Evolutionary conservation across 1,140 invertebrate genomes (phyloP).

Genomic region (Drosophila nigromelanica): DNA sequence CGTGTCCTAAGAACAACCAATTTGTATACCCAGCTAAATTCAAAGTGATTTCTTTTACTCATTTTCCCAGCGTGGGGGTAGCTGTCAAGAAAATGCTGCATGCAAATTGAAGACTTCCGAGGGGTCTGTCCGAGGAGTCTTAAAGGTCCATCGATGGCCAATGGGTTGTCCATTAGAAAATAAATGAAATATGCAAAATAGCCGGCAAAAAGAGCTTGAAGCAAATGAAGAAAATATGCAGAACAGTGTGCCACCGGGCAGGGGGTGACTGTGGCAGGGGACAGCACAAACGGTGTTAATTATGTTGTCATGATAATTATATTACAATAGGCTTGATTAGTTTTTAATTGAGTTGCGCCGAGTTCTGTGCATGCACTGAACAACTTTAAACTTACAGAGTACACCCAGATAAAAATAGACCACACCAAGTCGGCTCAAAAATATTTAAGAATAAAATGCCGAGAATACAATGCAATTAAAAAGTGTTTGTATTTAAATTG

Average conservation of each 20-base stretch:
- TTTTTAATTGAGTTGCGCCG: constrained; percentile 78
- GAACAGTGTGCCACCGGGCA: not conserved
- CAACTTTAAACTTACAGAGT: constrained; percentile 33
- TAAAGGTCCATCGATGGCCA: constrained; percentile 64
- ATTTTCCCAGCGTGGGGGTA: constrained; percentile 15
- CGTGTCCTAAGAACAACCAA: constrained; percentile 56
- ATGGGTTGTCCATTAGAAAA: constrained; percentile 63
- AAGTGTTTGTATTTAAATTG: not conserved
- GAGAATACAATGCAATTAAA: no score
- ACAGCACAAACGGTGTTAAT: constrained; percentile 65
- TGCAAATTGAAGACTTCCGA: constrained; percentile 64
- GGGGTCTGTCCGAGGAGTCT: constrained; percentile 12
- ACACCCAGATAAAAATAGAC: not conserved
- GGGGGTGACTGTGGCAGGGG: not conserved
- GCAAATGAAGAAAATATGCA: constrained; percentile 25
- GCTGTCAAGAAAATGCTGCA: constrained; percentile 61
- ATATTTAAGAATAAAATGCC: no score
- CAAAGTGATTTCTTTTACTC: constrained; percentile 44
- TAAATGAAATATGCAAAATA: constrained; percentile 51
- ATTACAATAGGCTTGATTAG: constrained; percentile 82
- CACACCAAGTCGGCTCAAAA: no score
- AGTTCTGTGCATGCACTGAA: constrained; percentile 46
- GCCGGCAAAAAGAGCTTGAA: constrained; percentile 10
- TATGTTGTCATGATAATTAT: constrained; percentile 78
- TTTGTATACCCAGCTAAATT: constrained; percentile 56